Evolutionary conservation across 2,888 invertebrate genomes (phyloP).

Genomic region (Yponomeuta malinellus): DNA sequence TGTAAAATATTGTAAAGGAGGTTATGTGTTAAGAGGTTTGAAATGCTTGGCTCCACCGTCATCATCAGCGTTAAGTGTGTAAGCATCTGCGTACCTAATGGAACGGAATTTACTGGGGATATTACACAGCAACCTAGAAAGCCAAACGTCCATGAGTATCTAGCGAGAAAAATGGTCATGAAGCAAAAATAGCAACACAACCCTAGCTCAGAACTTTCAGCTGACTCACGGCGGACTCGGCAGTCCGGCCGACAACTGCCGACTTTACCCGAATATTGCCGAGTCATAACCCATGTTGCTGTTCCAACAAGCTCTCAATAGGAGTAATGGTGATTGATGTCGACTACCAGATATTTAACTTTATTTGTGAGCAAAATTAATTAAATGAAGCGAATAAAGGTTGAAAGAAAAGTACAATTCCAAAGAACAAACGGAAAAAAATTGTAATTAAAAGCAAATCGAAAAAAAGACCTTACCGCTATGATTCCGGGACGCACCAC

Average conservation of each 20-base stretch:
- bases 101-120: too few relatives aligned
- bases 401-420: neutral
- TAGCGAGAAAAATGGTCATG: too few relatives aligned
- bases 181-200: neutral
- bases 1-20: too few relatives aligned
- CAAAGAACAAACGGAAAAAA: neutral
- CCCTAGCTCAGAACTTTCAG: neutral
- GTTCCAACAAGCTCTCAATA: constrained; percentile 20
- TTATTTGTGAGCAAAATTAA: constrained; percentile 20
- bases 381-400: neutral
- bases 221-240: neutral
- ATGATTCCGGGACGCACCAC: neutral
- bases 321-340: constrained; percentile 57
- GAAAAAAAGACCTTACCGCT: neutral
- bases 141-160: too few relatives aligned
- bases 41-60: too few relatives aligned
- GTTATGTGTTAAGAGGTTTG: too few relatives aligned
- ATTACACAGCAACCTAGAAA: too few relatives aligned
- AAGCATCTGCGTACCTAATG: too few relatives aligned
- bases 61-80: too few relatives aligned
- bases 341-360: constrained; percentile 34
- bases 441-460: constrained; percentile 1
- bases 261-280: neutral
- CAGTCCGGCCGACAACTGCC: neutral
- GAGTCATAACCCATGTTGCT: neutral